A percentile compares a stretch with the other conserved stretches of the same genome.
Conservation (phyloP, 2,888 invertebrate genomes). For the Gibbula magus region DNA sequence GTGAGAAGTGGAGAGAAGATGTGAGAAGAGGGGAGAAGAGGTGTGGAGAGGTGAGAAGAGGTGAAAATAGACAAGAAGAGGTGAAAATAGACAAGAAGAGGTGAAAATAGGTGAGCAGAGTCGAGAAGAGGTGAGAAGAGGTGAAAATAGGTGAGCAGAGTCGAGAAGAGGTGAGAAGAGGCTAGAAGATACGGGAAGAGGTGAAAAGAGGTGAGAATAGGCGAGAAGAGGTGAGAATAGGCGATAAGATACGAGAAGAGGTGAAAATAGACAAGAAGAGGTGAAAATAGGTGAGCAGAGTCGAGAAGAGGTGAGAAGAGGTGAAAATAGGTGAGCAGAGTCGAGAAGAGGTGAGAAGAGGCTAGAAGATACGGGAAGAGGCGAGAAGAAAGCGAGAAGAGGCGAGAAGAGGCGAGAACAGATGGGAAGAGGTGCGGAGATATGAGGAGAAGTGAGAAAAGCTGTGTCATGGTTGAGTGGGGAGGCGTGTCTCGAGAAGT, state of each 20-base stretch:
- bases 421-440: neutral
- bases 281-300: neutral
- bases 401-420: too few species aligned
- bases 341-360: too few species aligned
- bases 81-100: neutral
- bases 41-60: neutral
- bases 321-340: neutral
- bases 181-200: neutral
- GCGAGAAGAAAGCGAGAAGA: too few species aligned
- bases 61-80: neutral
- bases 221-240: too few species aligned
- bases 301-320: neutral
- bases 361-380: too few species aligned
- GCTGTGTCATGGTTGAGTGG: neutral
- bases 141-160: neutral
- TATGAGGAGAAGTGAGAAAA: neutral
- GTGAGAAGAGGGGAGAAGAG: neutral
- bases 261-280: neutral
- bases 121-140: neutral
- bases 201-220: neutral
- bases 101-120: neutral
- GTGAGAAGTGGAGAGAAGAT: neutral
- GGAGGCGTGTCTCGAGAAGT: too few species aligned
- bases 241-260: too few species aligned
- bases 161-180: neutral